Evolutionary conservation across 2,888 invertebrate species (phyloP), one percentile per base, ranked within the genome.

Genomic region (Caenorhabditis afra): DNA sequence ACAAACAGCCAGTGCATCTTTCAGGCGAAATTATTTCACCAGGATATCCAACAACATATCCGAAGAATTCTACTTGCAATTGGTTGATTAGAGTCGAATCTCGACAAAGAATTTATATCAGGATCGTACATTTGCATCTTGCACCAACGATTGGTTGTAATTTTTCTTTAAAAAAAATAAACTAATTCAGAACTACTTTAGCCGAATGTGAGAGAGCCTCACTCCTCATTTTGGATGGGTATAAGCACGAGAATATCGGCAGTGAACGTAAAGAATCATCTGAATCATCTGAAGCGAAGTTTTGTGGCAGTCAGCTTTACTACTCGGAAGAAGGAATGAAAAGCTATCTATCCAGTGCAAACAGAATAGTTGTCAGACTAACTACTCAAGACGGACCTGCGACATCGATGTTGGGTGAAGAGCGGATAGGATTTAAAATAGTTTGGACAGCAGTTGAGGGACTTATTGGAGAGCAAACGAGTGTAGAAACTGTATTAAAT

Each of bases 61-160:
- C 91, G 0, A 88, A 86, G 23, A 90, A 91, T 47, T 84, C 91
- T 12, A 91, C 91, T 10, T 92, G 92, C 85, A 88, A 90, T 47
- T 92, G 92, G 92, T 84, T 92, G 29, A 90, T 92, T 49, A 85
- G 92, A 49, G 92, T 91, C 11, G 86, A 89, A 20, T 89, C 89
- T 44, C 80, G 87, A 39, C 90, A 90, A 74, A 87, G 91, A 49
- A 91, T 92, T 50, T 91, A 91, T 81, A 79, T 91, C 12, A 87
- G 91, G 55, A 84, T 92, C 12, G 85, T 91, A n/a, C 90, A 91
- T 57, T 82, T 92, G 2, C 90, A 92, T 59, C 88, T 92, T 11
- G 81, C 88, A 1, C 66, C 83, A 1, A 87, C 86, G 4, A 82
- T 88, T 14, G 85, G 87, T 87, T 52, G 39, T n/a, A n/a, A n/a